These are phyloP conservation scores for Meiosimyza decipiens DNA, from an alignment of 2,888 invertebrate species.

Conservation along the genomic window DNA sequence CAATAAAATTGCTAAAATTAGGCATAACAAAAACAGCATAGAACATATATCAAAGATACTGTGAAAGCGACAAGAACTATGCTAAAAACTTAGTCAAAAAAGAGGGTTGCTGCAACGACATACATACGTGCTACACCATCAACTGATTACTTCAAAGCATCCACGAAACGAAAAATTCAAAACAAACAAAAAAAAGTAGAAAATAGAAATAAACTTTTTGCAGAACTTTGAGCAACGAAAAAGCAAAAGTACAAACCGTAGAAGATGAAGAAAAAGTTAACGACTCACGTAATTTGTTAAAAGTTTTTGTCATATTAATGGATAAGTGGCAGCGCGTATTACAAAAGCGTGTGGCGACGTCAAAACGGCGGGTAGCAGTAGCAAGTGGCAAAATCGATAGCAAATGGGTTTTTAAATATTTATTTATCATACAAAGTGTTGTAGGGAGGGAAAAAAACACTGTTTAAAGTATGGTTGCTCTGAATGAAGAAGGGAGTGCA, in stretches of 20 bases:
- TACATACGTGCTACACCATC: background rate
- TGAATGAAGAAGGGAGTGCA: too few species aligned
- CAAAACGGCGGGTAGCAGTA: background rate
- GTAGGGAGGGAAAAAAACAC: too few species aligned
- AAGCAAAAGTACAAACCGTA: background rate
- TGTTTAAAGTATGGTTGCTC: too few species aligned
- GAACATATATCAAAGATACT: constrained; percentile 19
- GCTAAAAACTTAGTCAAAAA: background rate
- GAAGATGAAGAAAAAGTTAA: constrained; percentile 41
- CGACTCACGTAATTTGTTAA: constrained; percentile 56
- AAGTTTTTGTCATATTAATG: constrained; percentile 58
- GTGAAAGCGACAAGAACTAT: constrained; percentile 3
- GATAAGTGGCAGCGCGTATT: constrained; percentile 47
- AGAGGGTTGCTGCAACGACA: background rate
- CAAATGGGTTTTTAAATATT: constrained; percentile 26
- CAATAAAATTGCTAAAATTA: constrained; percentile 30
- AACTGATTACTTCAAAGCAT: background rate
- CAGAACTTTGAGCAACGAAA: background rate
- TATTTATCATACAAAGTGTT: background rate
- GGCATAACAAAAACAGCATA: constrained; percentile 8
- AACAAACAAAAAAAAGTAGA: background rate
- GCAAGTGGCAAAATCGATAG: background rate
- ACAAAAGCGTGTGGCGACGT: background rate
- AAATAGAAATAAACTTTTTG: background rate
- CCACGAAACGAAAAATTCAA: background rate